These are phyloP conservation scores for Neolamprologus hecqui DNA, from an alignment of 2,113 vertebrate species.

Conservation along the genomic window DNA sequence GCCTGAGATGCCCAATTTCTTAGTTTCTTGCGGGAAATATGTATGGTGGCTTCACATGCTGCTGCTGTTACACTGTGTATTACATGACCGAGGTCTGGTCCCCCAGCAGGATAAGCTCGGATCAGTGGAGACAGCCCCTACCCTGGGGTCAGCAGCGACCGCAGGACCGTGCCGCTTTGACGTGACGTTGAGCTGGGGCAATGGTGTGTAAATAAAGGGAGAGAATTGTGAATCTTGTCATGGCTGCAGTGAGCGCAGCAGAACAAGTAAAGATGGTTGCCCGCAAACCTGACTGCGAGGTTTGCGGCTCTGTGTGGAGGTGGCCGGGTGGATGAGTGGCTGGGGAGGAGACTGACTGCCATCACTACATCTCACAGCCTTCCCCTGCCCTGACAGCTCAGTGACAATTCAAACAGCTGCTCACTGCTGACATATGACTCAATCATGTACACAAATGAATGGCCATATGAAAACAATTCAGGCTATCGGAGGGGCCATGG, in stretches of 20 bases:
- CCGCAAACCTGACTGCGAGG: constrained; percentile 83
- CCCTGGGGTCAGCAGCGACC: constrained; percentile 83
- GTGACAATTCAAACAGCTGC: constrained; percentile 73
- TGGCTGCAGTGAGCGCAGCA: constrained; percentile 76
- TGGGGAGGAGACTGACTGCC: constrained; percentile 59
- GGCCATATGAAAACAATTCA: constrained; percentile 44
- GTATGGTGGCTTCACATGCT: constrained; percentile 65
- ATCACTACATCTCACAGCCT: constrained; percentile 35
- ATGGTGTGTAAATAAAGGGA: constrained; percentile 94
- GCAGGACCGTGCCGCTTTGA: constrained; percentile 75
- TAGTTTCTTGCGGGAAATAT: constrained; percentile 47
- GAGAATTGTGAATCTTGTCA: constrained; percentile 85
- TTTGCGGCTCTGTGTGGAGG: constrained; percentile 33
- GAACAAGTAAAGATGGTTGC: constrained; percentile 89
- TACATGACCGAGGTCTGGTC: constrained; percentile 67
- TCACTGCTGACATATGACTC: constrained; percentile 68
- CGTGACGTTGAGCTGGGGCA: constrained; percentile 86
- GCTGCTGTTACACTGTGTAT: constrained; percentile 50
- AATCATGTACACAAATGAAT: constrained; percentile 46
- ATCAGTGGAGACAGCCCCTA: constrained; percentile 87
- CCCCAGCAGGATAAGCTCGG: constrained; percentile 75
- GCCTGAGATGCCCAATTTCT: not conserved
- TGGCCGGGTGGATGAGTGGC: constrained; percentile 11
- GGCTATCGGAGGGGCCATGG: not conserved
- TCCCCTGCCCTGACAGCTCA: constrained; percentile 70